Conservation (phyloP, 1,140 invertebrate species). For the Drosophila subpulchrella region DNA sequence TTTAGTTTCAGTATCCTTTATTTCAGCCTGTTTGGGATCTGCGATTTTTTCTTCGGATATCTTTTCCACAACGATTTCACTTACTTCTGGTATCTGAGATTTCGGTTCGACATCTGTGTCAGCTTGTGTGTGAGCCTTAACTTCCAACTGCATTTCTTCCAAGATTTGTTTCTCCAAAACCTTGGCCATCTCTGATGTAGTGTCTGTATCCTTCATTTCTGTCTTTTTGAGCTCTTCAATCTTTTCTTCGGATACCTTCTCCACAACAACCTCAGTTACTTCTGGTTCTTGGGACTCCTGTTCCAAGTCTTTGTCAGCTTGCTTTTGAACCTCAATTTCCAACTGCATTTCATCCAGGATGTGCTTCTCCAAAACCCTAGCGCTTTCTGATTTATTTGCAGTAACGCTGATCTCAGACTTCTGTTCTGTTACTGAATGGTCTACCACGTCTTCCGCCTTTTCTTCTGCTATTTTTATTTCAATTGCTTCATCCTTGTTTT, state of each 20-base stretch:
- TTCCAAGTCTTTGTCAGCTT: neutral
- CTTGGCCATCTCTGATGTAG: neutral
- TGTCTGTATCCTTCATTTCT: neutral
- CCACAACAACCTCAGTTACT: neutral
- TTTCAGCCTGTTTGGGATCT: neutral
- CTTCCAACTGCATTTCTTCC: neutral
- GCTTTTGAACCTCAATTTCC: neutral
- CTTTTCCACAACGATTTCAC: neutral
- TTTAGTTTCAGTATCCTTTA: neutral
- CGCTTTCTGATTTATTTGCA: constrained; percentile 42
- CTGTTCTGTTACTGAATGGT: constrained; percentile 24
- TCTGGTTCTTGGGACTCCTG: neutral
- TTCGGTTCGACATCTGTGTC: neutral
- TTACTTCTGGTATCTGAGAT: neutral
- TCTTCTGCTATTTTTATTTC: neutral
- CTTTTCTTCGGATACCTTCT: neutral
- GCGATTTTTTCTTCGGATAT: neutral
- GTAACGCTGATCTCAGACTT: constrained; percentile 3
- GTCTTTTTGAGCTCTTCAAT: neutral
- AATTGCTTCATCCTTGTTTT: neutral
- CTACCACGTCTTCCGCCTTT: constrained; percentile 18
- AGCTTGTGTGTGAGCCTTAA: neutral
- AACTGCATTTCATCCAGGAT: neutral
- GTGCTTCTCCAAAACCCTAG: constrained; percentile 3
- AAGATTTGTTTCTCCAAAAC: neutral